phyloP scores from a whole-genome alignment of 2,888 invertebrate species.

The Apodemia hepburni region DNA sequence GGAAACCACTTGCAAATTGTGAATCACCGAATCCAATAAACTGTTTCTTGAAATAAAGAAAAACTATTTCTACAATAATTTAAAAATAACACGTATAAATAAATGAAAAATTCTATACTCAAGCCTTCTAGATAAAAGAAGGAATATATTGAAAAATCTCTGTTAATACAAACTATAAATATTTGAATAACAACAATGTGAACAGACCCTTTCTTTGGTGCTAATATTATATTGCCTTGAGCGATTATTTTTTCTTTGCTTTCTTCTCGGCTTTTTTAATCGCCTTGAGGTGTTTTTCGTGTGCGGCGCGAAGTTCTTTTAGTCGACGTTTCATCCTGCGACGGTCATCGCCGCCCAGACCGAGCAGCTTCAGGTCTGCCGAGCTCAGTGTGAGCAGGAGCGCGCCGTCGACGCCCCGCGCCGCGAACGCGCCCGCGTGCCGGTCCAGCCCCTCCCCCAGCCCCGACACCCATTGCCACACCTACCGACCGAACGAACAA shows the following conservation, averaged over 20 bases:
- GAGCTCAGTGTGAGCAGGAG: constrained; percentile 93
- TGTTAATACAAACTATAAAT: constrained; percentile 4
- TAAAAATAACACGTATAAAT: no score
- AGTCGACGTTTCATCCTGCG: constrained; percentile 90
- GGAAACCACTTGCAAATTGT: no score
- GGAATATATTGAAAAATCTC: constrained; percentile 7
- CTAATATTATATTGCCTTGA: constrained; percentile 28
- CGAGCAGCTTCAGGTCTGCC: constrained; percentile 93
- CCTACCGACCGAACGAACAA: constrained; percentile 77
- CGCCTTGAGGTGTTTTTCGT: constrained; percentile 93
- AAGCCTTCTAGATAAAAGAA: neutral
- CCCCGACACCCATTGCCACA: constrained; percentile 93
- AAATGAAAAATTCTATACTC: neutral
- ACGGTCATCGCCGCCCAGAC: constrained; percentile 90
- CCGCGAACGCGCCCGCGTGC: constrained; percentile 92
- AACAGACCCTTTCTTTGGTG: constrained; percentile 49
- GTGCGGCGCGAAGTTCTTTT: constrained; percentile 89
- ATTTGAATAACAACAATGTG: constrained; percentile 31
- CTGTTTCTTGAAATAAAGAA: no score
- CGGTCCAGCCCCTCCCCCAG: constrained; percentile 93
- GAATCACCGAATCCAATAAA: no score
- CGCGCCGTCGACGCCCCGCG: constrained; percentile 93
- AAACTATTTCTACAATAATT: no score
- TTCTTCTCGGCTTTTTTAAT: constrained; percentile 93
- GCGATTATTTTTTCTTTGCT: constrained; percentile 83